These are phyloP conservation scores for Bombus haemorrhoidalis DNA, from an alignment of 1,140 invertebrate species.

Conservation along the genomic window DNA sequence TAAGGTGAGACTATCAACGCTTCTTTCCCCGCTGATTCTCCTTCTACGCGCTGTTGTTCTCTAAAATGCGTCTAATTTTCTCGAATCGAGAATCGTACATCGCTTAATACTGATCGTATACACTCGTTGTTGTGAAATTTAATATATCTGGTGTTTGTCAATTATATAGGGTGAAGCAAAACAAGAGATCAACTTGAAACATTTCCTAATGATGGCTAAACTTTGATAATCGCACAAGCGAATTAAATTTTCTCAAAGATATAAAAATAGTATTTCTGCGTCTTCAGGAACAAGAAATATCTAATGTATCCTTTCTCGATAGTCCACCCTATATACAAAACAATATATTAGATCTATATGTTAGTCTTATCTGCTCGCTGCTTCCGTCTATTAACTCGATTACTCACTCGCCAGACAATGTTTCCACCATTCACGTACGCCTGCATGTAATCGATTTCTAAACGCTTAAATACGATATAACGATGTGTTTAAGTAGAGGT, in stretches of 20 bases:
- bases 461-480: conserved; percentile 11
- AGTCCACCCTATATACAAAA: neutral
- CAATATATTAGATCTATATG: neutral
- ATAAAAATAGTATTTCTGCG: neutral
- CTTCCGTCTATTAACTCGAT: conserved; percentile 18
- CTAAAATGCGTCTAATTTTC: neutral
- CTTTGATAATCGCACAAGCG: neutral
- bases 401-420: neutral
- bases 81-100: neutral
- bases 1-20: conserved; percentile 74
- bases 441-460: conserved; percentile 8
- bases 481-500: neutral
- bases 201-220: neutral
- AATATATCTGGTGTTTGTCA: neutral
- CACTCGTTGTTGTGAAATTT: neutral
- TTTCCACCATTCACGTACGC: conserved; percentile 6
- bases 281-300: neutral
- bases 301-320: neutral
- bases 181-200: too few relatives aligned
- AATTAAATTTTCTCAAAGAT: neutral
- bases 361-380: neutral
- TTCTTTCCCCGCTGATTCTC: conserved; percentile 36
- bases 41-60: neutral
- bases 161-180: neutral
- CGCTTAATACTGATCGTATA: neutral